These are phyloP conservation scores for Cyclina sinensis DNA, from an alignment of 1,140 invertebrate genomes.

Conservation along the genomic window DNA sequence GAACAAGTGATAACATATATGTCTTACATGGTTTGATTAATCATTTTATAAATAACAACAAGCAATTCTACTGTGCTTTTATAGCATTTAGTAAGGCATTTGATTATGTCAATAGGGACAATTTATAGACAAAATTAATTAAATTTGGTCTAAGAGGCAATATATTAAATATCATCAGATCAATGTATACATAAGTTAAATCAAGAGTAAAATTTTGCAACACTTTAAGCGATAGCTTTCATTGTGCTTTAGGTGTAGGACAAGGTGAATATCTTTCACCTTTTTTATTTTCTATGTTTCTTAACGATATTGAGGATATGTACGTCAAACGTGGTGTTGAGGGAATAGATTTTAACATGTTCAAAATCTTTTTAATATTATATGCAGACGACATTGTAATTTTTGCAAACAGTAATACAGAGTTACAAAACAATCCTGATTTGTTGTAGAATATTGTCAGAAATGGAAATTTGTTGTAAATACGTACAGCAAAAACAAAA, in stretches of 20 bases:
- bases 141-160: not conserved
- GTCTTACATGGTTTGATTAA: too few species aligned
- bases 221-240: too few species aligned
- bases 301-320: too few species aligned
- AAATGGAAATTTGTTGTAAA: constrained; percentile 11
- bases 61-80: constrained; percentile 19
- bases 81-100: constrained; percentile 57
- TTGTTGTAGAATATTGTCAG: too few species aligned
- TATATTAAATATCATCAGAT: constrained; percentile 45
- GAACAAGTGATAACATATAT: constrained; percentile 27
- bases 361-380: constrained; percentile 46
- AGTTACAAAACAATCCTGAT: too few species aligned
- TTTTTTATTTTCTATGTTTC: too few species aligned
- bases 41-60: constrained; percentile 3
- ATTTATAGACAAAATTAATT: constrained; percentile 52
- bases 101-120: too few species aligned
- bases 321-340: too few species aligned
- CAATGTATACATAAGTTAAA: constrained; percentile 52
- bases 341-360: constrained; percentile 15
- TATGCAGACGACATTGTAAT: too few species aligned
- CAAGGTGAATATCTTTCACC: constrained; percentile 61
- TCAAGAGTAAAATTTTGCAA: constrained; percentile 17
- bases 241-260: constrained; percentile 29
- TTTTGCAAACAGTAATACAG: too few species aligned
- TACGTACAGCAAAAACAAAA: constrained; percentile 12